Evolutionary conservation across 2,888 invertebrate species (phyloP).

Genomic region (Hipparchia sbordonii): DNA sequence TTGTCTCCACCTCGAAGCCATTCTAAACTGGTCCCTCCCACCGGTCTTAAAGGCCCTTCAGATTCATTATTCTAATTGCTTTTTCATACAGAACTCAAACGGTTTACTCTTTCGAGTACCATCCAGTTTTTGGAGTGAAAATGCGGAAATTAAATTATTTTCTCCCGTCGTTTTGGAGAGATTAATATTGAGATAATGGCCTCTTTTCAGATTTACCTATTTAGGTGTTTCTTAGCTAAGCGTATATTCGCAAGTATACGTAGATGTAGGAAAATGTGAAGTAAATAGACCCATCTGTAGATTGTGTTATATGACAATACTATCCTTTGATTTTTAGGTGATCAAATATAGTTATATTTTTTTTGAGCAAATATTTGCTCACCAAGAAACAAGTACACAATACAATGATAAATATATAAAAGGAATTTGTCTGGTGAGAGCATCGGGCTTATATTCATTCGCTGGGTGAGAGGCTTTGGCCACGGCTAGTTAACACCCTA

Average conservation of each 20-base stretch:
- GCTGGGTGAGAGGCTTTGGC: too few species aligned
- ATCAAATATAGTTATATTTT: too few species aligned
- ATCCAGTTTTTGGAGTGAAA: slow-evolving; percentile 64
- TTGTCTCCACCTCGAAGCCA: slow-evolving; percentile 14
- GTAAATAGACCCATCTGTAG: background rate
- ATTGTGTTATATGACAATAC: background rate
- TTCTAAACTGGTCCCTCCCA: slow-evolving; percentile 34
- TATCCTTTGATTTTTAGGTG: too few species aligned
- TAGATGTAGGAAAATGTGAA: background rate
- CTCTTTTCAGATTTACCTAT: slow-evolving; percentile 42
- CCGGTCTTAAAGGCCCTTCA: slow-evolving; percentile 55
- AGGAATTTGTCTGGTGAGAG: too few species aligned
- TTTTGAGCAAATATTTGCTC: too few species aligned
- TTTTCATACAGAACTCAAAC: slow-evolving; percentile 68
- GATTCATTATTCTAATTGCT: slow-evolving; percentile 76
- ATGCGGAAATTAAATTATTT: slow-evolving; percentile 78
- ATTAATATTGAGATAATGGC: slow-evolving; percentile 64
- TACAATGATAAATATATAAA: too few species aligned
- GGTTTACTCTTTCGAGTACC: slow-evolving; percentile 70
- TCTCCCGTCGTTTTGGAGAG: slow-evolving; percentile 59
- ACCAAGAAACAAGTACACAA: too few species aligned
- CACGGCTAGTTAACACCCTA: too few species aligned
- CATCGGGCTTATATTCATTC: too few species aligned
- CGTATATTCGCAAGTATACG: background rate
- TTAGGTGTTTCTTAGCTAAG: background rate